Evolutionary conservation across 2,888 invertebrate genomes (phyloP).

Genomic region (Xestia rhomboidea): DNA sequence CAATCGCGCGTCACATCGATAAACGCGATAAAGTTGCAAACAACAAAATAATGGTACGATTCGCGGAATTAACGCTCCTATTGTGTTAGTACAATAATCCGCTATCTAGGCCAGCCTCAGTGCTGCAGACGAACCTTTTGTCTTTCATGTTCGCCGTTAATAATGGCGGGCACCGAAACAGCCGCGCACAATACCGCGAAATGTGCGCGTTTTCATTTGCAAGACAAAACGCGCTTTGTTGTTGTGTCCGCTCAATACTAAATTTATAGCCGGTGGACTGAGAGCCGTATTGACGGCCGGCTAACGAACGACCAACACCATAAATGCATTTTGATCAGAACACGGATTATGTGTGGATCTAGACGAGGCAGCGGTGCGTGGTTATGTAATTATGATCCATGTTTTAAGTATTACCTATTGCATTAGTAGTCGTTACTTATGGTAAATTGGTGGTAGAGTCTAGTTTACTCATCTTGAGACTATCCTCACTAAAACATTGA

Average conservation of each 20-base stretch:
- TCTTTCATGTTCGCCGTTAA: conserved; percentile 91
- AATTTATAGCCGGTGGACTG: conserved; percentile 90
- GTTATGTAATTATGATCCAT: conserved; percentile 34
- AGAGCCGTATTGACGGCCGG: conserved; percentile 87
- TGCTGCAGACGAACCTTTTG: conserved; percentile 91
- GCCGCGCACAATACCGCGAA: conserved; percentile 91
- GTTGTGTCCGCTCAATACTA: conserved; percentile 90
- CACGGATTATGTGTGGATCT: conserved; percentile 64
- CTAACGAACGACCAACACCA: conserved; percentile 87
- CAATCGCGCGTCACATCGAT: conserved; percentile 83
- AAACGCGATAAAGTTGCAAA: conserved; percentile 89
- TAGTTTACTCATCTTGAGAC: neutral
- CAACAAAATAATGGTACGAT: conserved; percentile 89
- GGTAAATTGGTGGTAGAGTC: neutral
- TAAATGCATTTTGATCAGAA: conserved; percentile 88
- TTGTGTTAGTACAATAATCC: conserved; percentile 91
- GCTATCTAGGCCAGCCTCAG: conserved; percentile 91
- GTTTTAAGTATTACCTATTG: neutral
- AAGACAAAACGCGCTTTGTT: conserved; percentile 91
- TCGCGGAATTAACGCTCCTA: conserved; percentile 90
- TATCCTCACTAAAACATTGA: neutral
- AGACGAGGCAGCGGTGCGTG: conserved; percentile 36
- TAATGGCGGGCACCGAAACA: conserved; percentile 91
- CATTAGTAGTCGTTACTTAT: neutral
- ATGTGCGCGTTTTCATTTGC: conserved; percentile 91